phyloP scores from a whole-genome alignment of 2,888 invertebrate genomes.

The Tenthredo livida region DNA sequence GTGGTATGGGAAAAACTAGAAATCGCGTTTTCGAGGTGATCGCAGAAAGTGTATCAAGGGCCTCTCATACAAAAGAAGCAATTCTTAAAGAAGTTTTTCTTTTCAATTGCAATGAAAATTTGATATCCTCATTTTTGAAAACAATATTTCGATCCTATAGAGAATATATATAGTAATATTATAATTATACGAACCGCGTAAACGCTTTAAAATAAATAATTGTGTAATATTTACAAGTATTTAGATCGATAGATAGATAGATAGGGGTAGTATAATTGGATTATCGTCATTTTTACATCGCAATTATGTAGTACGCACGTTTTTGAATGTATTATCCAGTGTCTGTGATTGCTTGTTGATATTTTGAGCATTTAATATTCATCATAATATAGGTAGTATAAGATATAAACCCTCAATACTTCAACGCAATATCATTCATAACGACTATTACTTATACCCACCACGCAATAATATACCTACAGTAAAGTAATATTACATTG shows the following conservation, averaged over 20 bases:
- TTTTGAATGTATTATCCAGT: slow-evolving; percentile 41
- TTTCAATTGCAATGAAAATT: neutral
- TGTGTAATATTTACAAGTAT: neutral
- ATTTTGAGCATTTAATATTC: slow-evolving; percentile 14
- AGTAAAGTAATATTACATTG: too few species aligned
- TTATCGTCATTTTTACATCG: slow-evolving; percentile 24
- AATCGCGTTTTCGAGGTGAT: too few species aligned
- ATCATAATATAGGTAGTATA: neutral
- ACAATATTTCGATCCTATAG: neutral
- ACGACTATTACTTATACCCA: neutral
- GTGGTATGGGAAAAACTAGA: too few species aligned
- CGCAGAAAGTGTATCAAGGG: too few species aligned
- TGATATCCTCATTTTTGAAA: neutral
- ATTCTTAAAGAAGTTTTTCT: too few species aligned
- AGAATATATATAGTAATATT: neutral
- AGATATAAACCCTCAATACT: neutral
- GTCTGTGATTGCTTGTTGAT: slow-evolving; percentile 47
- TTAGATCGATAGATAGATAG: neutral
- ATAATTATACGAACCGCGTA: neutral
- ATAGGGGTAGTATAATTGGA: neutral
- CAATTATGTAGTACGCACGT: slow-evolving; percentile 5
- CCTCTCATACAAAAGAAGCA: too few species aligned
- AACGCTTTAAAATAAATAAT: slow-evolving; percentile 30
- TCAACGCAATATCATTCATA: neutral
- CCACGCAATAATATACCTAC: neutral